A percentile compares a stretch with the other conserved stretches of the same genome.
These are phyloP conservation scores for Aelia acuminata DNA, from an alignment of 2,888 invertebrate genomes.

Conservation along the genomic window DNA sequence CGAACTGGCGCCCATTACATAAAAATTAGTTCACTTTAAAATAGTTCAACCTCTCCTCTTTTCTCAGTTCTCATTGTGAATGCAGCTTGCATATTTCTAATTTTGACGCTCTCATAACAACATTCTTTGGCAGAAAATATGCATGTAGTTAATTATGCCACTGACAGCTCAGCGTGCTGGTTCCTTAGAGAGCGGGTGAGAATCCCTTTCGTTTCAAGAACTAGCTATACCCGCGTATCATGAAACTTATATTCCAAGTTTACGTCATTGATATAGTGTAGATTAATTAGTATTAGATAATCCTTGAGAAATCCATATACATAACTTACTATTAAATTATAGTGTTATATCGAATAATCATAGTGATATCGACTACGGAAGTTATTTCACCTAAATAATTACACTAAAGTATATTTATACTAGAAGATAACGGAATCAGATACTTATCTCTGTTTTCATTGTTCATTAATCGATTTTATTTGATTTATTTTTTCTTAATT, in stretches of 20 bases:
- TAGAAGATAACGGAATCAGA: too few relatives aligned
- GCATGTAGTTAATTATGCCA: slow-evolving; percentile 30
- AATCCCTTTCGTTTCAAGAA: slow-evolving; percentile 7
- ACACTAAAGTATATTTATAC: too few relatives aligned
- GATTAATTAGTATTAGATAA: background rate
- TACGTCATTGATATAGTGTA: background rate
- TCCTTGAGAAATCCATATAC: background rate
- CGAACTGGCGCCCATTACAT: slow-evolving; percentile 44
- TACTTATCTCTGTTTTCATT: too few relatives aligned
- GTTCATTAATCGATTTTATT: too few relatives aligned
- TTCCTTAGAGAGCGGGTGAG: slow-evolving; percentile 28
- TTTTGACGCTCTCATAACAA: slow-evolving; percentile 51
- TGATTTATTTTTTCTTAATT: too few relatives aligned
- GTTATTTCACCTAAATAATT: too few relatives aligned
- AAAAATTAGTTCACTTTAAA: slow-evolving; percentile 40
- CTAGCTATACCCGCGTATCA: background rate
- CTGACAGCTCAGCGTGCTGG: background rate
- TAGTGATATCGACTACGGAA: too few relatives aligned
- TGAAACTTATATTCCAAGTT: background rate
- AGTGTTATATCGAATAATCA: too few relatives aligned
- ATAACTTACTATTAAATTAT: too few relatives aligned
- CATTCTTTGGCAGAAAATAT: slow-evolving; percentile 41
- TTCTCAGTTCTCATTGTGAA: slow-evolving; percentile 27
- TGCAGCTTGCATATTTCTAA: slow-evolving; percentile 36
- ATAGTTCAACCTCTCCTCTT: slow-evolving; percentile 31